Evolutionary conservation across 2,888 invertebrate genomes (phyloP).

Genomic region (Hirtodrosophila cameraria): DNA sequence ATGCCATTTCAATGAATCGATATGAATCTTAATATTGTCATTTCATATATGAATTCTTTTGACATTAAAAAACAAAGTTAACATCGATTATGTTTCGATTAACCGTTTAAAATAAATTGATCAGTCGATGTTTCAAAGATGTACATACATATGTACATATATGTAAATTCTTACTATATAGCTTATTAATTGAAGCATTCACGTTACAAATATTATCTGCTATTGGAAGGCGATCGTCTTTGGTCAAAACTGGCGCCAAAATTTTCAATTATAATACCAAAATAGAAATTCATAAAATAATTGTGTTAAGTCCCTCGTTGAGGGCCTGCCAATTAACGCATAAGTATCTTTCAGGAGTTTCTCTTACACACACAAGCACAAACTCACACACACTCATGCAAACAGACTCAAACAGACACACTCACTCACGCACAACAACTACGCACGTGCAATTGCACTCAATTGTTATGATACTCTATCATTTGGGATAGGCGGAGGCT

Average conservation of each 20-base stretch:
- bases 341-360: constrained; percentile 31
- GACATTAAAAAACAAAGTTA: too few relatives aligned
- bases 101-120: too few relatives aligned
- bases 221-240: constrained; percentile 27
- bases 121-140: too few relatives aligned
- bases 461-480: constrained; percentile 11
- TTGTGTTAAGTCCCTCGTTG: constrained; percentile 34
- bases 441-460: constrained; percentile 39
- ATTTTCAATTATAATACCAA: constrained; percentile 21
- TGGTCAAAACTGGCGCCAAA: constrained; percentile 42
- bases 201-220: neutral
- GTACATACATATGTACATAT: too few relatives aligned
- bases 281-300: constrained; percentile 32
- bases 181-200: neutral
- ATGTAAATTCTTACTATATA: too few relatives aligned
- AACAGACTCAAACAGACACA: neutral
- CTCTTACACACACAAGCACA: constrained; percentile 1
- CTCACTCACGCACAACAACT: neutral
- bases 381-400: neutral
- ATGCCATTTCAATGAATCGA: too few relatives aligned
- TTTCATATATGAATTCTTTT: too few relatives aligned
- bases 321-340: constrained; percentile 26
- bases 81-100: too few relatives aligned
- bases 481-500: constrained; percentile 6
- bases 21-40: too few relatives aligned